These are phyloP conservation scores for Ceratotherium simum DNA, from an alignment of 2,113 vertebrate species.

Conservation along the genomic window DNA sequence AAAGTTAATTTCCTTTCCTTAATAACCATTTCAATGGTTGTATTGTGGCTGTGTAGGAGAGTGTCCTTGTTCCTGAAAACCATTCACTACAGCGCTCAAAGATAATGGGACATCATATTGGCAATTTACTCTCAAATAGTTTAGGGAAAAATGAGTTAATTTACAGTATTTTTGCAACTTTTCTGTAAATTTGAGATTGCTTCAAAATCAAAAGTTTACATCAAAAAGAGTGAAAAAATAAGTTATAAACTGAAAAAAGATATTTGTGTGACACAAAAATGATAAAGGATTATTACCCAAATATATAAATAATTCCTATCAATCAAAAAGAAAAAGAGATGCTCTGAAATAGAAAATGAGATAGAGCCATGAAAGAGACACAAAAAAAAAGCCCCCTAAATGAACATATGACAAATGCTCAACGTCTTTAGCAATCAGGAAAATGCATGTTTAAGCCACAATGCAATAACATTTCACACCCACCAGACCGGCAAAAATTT, in stretches of 20 bases:
- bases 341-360: background rate
- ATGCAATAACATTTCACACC: background rate
- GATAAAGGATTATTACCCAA: background rate
- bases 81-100: background rate
- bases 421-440: background rate
- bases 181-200: background rate
- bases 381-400: background rate
- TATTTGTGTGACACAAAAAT: background rate
- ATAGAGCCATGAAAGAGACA: background rate
- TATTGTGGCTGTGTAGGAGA: background rate
- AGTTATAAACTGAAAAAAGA: background rate
- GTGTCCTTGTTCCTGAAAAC: background rate
- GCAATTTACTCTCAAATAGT: background rate
- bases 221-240: background rate
- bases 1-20: background rate
- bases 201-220: background rate
- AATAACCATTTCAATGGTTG: background rate
- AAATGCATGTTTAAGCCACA: background rate
- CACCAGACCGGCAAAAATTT: background rate
- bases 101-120: background rate
- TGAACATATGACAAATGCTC: background rate
- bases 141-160: background rate
- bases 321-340: background rate
- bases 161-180: background rate
- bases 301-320: background rate